Evolutionary conservation across 2,888 invertebrate species (phyloP).

Genomic region (Nymphalis c-album): DNA sequence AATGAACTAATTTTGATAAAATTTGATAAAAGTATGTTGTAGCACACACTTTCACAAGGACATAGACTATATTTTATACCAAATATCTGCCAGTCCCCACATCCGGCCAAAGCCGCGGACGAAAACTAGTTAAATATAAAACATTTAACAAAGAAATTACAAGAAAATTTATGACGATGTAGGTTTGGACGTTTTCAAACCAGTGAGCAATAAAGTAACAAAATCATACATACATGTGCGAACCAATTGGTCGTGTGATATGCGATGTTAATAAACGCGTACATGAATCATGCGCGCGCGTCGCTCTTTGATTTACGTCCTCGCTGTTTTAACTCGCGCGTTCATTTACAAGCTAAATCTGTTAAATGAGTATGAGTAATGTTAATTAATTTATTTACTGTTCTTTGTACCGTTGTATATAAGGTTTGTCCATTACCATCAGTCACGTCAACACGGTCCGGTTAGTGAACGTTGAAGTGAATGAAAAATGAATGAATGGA

Average conservation of each 20-base stretch:
- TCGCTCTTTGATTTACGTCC: conserved; percentile 61
- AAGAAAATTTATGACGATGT: too few relatives aligned
- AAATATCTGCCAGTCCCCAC: too few relatives aligned
- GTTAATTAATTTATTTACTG: conserved; percentile 48
- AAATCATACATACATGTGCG: conserved; percentile 8
- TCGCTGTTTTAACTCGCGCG: conserved; percentile 57
- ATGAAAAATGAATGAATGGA: not conserved
- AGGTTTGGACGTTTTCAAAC: too few relatives aligned
- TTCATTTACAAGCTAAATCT: conserved; percentile 20
- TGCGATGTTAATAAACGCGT: conserved; percentile 40
- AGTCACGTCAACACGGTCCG: not conserved
- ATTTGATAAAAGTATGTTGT: too few relatives aligned
- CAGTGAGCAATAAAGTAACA: not conserved
- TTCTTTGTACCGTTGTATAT: conserved; percentile 27
- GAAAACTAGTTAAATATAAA: too few relatives aligned
- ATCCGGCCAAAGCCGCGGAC: too few relatives aligned
- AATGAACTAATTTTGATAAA: too few relatives aligned
- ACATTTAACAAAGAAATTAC: too few relatives aligned
- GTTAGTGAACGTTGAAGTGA: not conserved
- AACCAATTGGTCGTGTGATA: conserved; percentile 25
- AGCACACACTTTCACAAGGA: too few relatives aligned
- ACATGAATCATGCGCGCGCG: conserved; percentile 55
- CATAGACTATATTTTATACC: too few relatives aligned
- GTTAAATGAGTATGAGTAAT: conserved; percentile 14
- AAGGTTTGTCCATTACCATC: conserved; percentile 1